phyloP scores from a whole-genome alignment of 1,140 invertebrate genomes.

The Zaprionus capensis region DNA sequence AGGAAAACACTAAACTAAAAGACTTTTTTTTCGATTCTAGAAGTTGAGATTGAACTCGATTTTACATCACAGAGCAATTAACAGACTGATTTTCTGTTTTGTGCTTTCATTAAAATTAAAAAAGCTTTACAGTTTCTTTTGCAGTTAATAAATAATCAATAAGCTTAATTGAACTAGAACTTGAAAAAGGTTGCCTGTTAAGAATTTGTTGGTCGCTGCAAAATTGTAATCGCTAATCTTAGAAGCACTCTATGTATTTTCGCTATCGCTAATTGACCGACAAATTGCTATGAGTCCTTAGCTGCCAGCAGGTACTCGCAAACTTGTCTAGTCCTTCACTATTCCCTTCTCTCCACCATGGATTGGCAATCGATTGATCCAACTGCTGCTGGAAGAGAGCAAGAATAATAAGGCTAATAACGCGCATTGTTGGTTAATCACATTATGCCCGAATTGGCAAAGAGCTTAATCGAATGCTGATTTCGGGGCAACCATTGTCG shows the following conservation, averaged over 20 bases:
- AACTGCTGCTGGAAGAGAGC: neutral
- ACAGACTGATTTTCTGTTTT: no score
- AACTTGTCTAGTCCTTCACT: neutral
- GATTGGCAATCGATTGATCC: neutral
- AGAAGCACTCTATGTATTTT: neutral
- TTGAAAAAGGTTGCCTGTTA: no score
- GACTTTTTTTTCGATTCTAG: no score
- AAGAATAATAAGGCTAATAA: neutral
- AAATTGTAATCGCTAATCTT: neutral
- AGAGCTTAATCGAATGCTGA: neutral
- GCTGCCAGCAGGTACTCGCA: neutral
- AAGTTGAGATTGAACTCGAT: no score
- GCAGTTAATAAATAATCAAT: no score
- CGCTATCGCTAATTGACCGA: neutral
- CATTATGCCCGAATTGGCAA: slow-evolving; percentile 51
- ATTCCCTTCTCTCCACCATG: neutral
- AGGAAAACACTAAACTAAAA: neutral
- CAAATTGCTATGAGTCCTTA: neutral
- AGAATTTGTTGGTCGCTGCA: no score
- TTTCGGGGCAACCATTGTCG: neutral
- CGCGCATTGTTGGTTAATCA: slow-evolving; percentile 50
- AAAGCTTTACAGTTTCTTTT: no score
- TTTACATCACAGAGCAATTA: no score
- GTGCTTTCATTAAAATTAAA: no score
- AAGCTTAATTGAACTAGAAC: no score